Evolutionary conservation across 2,113 vertebrate species (phyloP).

Genomic region (Sarotherodon lohbergeri): DNA sequence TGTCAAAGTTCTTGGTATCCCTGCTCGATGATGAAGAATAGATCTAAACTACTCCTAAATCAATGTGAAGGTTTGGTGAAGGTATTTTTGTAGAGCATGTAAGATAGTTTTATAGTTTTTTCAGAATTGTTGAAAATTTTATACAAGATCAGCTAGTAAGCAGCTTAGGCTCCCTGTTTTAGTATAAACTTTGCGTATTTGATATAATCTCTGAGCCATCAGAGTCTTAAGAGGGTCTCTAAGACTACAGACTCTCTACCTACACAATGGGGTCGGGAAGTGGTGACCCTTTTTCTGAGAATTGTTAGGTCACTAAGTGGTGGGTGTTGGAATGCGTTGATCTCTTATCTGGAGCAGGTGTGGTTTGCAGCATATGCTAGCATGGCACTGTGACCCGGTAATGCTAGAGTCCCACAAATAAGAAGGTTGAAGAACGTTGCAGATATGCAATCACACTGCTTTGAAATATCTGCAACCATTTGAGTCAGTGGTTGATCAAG

Average conservation of each 20-base stretch:
- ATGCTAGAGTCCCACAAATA: not conserved
- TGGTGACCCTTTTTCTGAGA: not conserved
- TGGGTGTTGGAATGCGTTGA: not conserved
- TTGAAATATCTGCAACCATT: not conserved
- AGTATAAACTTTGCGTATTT: fast-evolving
- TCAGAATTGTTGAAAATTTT: not conserved
- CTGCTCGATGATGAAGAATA: fast-evolving
- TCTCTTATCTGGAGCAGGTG: not conserved
- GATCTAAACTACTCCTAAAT: not conserved
- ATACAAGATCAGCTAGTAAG: not conserved
- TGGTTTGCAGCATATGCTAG: not conserved
- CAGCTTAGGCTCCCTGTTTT: fast-evolving
- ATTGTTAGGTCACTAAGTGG: not conserved
- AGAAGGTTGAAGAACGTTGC: not conserved
- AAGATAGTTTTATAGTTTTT: not conserved
- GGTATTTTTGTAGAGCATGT: not conserved
- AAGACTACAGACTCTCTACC: not conserved
- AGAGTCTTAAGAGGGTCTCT: not conserved
- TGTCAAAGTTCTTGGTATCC: not conserved
- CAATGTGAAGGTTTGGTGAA: not conserved
- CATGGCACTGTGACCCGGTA: not conserved
- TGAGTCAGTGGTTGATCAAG: not conserved
- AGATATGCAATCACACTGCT: not conserved
- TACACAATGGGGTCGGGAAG: not conserved
- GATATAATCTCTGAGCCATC: not conserved